These are phyloP conservation scores for Brachypterus glaber DNA, from an alignment of 2,888 invertebrate species.

Conservation along the genomic window DNA sequence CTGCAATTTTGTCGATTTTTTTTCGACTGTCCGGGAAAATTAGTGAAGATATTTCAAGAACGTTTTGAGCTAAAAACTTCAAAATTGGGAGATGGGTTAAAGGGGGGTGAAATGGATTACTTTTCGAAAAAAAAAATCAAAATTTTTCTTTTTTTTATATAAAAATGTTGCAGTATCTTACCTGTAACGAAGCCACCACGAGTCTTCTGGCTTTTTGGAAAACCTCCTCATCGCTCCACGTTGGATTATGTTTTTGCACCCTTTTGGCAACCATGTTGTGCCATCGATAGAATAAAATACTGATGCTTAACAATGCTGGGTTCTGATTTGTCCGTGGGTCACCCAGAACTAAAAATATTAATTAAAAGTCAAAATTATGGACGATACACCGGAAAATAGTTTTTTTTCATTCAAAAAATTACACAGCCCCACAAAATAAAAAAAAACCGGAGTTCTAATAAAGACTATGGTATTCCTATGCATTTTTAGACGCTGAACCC, in stretches of 20 bases:
- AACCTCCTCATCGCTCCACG: conserved; percentile 89
- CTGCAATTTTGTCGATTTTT: too few species aligned
- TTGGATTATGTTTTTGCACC: conserved; percentile 67
- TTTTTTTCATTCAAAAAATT: not conserved
- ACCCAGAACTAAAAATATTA: conserved; percentile 65
- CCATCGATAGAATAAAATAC: conserved; percentile 89
- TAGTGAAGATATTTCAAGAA: too few species aligned
- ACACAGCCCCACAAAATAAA: too few species aligned
- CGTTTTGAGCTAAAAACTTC: too few species aligned
- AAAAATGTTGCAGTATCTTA: conserved; percentile 37
- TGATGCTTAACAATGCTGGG: conserved; percentile 87
- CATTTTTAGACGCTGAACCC: too few species aligned
- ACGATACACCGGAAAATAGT: not conserved
- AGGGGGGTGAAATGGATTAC: too few species aligned
- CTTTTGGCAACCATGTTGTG: conserved; percentile 85
- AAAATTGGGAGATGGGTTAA: too few species aligned
- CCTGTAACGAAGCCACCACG: conserved; percentile 89
- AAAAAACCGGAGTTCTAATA: too few species aligned
- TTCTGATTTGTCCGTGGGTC: conserved; percentile 96
- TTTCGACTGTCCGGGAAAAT: too few species aligned
- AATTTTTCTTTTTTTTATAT: not conserved
- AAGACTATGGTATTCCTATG: too few species aligned
- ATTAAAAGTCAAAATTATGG: not conserved
- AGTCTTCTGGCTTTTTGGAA: conserved; percentile 84
- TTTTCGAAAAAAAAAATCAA: not conserved